phyloP scores from a whole-genome alignment of 1,140 invertebrate species.

The Galendromus occidentalis region DNA sequence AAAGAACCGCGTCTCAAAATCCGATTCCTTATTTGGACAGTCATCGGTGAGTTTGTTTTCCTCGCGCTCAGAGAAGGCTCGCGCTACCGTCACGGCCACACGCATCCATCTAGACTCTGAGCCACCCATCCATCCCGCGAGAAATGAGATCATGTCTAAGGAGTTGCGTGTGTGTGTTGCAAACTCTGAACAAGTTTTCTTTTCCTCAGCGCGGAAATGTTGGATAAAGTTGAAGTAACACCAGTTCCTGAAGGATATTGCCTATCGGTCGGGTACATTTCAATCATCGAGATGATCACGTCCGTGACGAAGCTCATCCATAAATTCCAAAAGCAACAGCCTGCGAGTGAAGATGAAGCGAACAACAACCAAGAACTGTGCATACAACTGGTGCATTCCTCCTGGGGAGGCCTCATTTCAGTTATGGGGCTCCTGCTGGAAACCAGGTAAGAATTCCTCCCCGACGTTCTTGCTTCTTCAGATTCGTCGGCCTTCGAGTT shows the following conservation, averaged over 20 bases:
- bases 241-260: constrained; percentile 81
- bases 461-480: too few relatives aligned
- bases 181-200: too few relatives aligned
- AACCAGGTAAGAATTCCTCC: constrained; percentile 47
- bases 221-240: constrained; percentile 84
- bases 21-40: neutral
- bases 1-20: neutral
- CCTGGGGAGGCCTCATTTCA: constrained; percentile 79
- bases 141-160: too few relatives aligned
- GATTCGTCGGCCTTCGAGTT: too few relatives aligned
- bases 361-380: constrained; percentile 3
- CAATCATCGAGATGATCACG: constrained; percentile 7
- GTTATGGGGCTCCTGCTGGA: constrained; percentile 76
- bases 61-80: too few relatives aligned
- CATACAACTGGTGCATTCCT: constrained; percentile 64
- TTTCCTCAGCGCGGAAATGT: constrained; percentile 58
- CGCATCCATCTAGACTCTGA: neutral
- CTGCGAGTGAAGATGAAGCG: constrained; percentile 9
- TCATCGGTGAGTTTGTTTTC: constrained; percentile 12
- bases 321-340: constrained; percentile 22
- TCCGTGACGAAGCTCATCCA: neutral
- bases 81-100: neutral
- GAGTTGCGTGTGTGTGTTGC: too few relatives aligned
- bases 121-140: too few relatives aligned
- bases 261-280: constrained; percentile 77